Evolutionary conservation across 2,888 invertebrate species (phyloP).

Genomic region (Drosophila conformis): DNA sequence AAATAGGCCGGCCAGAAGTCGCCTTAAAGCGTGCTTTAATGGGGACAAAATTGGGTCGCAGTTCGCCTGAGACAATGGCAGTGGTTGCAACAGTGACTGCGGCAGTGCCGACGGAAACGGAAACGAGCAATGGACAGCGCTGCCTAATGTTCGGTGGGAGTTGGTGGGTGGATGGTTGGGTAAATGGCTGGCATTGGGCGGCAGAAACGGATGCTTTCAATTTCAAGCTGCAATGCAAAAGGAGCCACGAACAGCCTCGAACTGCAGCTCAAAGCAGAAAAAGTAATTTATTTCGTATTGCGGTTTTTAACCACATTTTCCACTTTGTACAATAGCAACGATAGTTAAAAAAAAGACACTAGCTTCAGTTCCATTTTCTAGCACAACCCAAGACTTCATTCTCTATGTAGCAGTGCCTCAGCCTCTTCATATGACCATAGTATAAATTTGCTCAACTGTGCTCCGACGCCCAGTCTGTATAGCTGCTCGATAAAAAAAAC

Average conservation of each 20-base stretch:
- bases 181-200: conserved; percentile 61
- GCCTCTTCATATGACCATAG: conserved; percentile 48
- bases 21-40: conserved; percentile 70
- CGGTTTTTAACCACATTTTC: conserved; percentile 81
- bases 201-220: conserved; percentile 76
- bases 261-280: conserved; percentile 77
- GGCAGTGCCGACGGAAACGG: conserved; percentile 60
- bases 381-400: conserved; percentile 48
- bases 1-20: conserved; percentile 61
- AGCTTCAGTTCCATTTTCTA: conserved; percentile 26
- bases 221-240: conserved; percentile 73
- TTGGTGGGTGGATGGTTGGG: conserved; percentile 31
- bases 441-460: conserved; percentile 69
- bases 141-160: conserved; percentile 67
- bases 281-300: conserved; percentile 80
- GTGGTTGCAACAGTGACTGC: conserved; percentile 14
- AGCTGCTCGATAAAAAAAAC: conserved; percentile 73
- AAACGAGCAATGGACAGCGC: conserved; percentile 73
- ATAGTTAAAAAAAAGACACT: conserved; percentile 62
- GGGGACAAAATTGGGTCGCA: conserved; percentile 50
- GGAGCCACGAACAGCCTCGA: conserved; percentile 55
- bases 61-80: conserved; percentile 46
- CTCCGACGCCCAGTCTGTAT: conserved; percentile 42
- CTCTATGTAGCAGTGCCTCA: conserved; percentile 19
- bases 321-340: conserved; percentile 78